Conservation (phyloP, 2,888 invertebrate species). For the Spicauda simplicius region DNA sequence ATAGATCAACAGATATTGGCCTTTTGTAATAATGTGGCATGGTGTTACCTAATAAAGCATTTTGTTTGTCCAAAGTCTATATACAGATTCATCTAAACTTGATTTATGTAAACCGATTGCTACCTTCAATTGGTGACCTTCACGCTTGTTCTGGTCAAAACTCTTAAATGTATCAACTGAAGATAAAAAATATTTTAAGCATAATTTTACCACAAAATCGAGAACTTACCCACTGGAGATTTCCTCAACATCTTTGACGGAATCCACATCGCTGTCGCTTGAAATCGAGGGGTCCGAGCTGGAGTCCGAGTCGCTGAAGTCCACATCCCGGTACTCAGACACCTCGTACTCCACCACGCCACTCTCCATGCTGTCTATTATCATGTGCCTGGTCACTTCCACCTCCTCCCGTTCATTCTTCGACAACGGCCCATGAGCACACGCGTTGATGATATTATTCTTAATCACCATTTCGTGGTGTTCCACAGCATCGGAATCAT, state of each 20-base stretch:
- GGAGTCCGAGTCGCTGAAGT: conserved; percentile 65
- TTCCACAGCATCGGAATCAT: conserved; percentile 71
- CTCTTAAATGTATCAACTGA: no score
- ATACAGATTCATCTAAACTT: no score
- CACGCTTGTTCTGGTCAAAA: no score
- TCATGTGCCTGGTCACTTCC: conserved; percentile 72
- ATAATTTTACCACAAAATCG: no score
- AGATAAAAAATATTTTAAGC: no score
- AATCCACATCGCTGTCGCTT: conserved; percentile 74
- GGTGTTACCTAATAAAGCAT: no score
- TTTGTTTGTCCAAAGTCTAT: no score
- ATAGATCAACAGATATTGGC: no score
- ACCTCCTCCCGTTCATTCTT: conserved; percentile 59
- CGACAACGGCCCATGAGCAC: conserved; percentile 76
- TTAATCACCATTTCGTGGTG: conserved; percentile 80
- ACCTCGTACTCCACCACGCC: conserved; percentile 77
- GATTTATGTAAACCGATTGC: no score
- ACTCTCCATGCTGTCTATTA: conserved; percentile 73
- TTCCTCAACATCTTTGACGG: conserved; percentile 76
- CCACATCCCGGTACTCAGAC: conserved; percentile 72
- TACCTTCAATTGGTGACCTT: no score
- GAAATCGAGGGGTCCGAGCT: conserved; percentile 54
- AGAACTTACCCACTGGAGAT: conserved; percentile 67
- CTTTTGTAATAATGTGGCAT: no score
- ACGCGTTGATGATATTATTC: conserved; percentile 81